Base-by-base conservation (phyloP, 2,797 vertebrate species). In the Amazonetta brasiliensis region DNA sequence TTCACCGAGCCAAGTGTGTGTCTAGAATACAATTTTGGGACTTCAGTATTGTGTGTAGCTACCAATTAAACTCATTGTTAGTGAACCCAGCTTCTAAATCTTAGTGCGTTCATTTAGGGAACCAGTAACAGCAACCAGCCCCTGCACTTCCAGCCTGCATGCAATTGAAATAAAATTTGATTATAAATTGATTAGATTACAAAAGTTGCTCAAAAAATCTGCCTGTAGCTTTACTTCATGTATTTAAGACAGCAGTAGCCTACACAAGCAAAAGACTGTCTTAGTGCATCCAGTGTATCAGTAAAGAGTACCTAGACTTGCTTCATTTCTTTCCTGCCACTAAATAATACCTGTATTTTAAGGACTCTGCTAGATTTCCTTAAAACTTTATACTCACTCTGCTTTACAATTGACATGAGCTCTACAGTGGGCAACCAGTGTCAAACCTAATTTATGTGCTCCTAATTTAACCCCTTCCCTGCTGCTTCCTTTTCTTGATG, bases 1-100 rank as follows among this genome's bases (percentile, higher is more conserved):
- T 85, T 96, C 89, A 94, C 79, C 28, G 52, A 94, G 76, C 84
- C 83, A 72, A 92, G 83, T 26, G 63, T 95, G 94, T 96, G 94
- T 78, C 58, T 20, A 11, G 92, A 95, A 96, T 95, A 94, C 48
- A 91, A 94, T 94, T 87, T 73, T 46, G 33, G 67, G 85, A 94
- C 63, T 97, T 92, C 85, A 88, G 67, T 19, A 60, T 37, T 83
- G 33, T 39, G 83, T 44, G 87, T 41, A 95, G 91, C 76, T 60
- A 94, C 26, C 90, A 96, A 94, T 91, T 95, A 92, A 90, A 84
- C 59, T 71, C 80, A 87, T 71, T 88, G 67, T 71, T 90, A 92
- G 77, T 50, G 67, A 94, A 73, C 5, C 46, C 28, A 78, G 90
- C 66, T 90, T 73, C 83, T 92, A 95, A 90, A 82, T 58, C 90